Percentiles rank a stretch among this genome's conserved stretches.
phyloP scores from a whole-genome alignment of 2,113 vertebrate species.

The Limanda limanda region DNA sequence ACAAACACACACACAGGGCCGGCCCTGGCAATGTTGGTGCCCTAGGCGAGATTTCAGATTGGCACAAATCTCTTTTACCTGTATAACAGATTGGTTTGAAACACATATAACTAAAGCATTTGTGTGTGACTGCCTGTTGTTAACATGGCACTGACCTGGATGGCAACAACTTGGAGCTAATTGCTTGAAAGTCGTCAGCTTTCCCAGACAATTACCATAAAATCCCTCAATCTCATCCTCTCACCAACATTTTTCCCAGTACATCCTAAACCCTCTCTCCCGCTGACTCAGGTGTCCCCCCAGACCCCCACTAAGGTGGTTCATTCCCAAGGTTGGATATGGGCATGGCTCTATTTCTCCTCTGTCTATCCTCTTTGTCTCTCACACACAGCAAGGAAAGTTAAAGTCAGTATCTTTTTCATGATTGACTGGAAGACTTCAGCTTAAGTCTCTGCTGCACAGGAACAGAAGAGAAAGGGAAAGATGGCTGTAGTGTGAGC shows the following conservation, averaged over 20 bases:
- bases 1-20: too few species aligned
- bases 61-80: too few species aligned
- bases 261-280: not conserved
- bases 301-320: constrained; percentile 15
- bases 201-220: constrained; percentile 50
- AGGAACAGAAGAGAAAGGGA: not conserved
- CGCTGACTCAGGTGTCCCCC: constrained; percentile 22
- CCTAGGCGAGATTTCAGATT: too few species aligned
- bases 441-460: not conserved
- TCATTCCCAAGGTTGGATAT: constrained; percentile 2
- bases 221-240: constrained; percentile 26
- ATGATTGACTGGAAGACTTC: not conserved
- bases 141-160: constrained; percentile 11
- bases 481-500: not conserved
- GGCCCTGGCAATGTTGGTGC: too few species aligned
- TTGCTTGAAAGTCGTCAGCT: constrained; percentile 39
- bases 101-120: not conserved
- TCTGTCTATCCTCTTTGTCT: not conserved
- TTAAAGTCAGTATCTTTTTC: not conserved
- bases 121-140: not conserved
- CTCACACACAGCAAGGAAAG: not conserved
- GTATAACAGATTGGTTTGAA: too few species aligned
- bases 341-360: not conserved
- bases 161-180: constrained; percentile 47
- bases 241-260: not conserved